Base-by-base conservation (phyloP, 2,797 vertebrate species). In the Chloroceryle amazona region DNA sequence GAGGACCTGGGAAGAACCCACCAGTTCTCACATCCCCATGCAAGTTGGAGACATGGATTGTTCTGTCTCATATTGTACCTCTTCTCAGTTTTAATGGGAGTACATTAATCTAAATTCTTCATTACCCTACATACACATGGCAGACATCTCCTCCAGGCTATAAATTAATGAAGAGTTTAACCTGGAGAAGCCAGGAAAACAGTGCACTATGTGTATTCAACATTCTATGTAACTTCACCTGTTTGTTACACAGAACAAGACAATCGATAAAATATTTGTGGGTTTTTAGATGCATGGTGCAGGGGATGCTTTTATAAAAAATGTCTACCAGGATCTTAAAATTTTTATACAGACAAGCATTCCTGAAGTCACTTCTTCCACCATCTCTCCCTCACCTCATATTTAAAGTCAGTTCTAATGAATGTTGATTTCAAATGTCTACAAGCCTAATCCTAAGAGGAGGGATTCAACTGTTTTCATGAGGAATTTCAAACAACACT, bases 21-120 rank as follows among this genome's bases (percentile, higher is more conserved):
- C 11, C 8, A 31, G 14, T 47, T 89, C 52, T 35, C 28, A 31
- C 12, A 35, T 6, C 6, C 19, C 7, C 11, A 10, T 0, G 0
- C 1, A 29, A 37, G 4, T 3, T 0, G 62, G 21, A 17, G 6
- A 6, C 28, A 61, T 37, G 58, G n/a, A 39, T 12, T 79, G 14
- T 33, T 75, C 37, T 75, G 33, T 12, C 3, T 83, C 8, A 5
- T 21, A 4, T 16, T 33, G 2, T 26, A 26, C 9, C 31, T 75
- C 51, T 68, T 81, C 29, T 42, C 39, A 89, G 20, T 39, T 58
- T 33, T 57, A 49, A 21, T 47, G 33, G 39, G 23, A 47, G 11
- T 31, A 44, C 17, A 33, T 4, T 29, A 71, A 65, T 35, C 26
- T 19, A 83, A 84, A 42, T 65, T 79, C 37, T 52, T 78, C 22